Base-by-base conservation (phyloP, 2,113 vertebrate genomes). In the Acrocephalus kingi region DNA sequence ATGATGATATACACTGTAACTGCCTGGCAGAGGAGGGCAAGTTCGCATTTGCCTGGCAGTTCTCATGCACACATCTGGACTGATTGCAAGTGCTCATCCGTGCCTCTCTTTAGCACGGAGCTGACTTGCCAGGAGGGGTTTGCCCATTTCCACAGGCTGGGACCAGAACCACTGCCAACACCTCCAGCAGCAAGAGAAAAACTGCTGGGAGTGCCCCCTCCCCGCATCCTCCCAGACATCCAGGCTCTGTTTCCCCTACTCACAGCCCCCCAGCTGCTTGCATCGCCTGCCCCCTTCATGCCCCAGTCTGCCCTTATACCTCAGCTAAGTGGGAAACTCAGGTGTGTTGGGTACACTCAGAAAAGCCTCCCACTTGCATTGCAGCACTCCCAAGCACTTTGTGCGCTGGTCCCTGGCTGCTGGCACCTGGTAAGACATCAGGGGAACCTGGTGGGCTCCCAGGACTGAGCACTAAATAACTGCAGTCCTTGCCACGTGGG, bases 11-110 rank as follows among this genome's bases (percentile, higher is more conserved):
- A 25, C 48, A 9, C 39, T 30, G 51, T 58, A 88, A 77, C 82
- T 64, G 52, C 64, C 69, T 92, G 73, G 58, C 72, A 92, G 76
- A 91, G 45, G 72, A 93, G 85, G 93, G 61, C 96, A 94, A 90
- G 96, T 94, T 87, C 33, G 10, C 93, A 95, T 96, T 93, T 89
- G 96, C 78, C 90, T 93, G 69, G n/a, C 51, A 56, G 61, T 43
- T 92, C 73, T 95, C 85, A 76, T 73, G 90, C 56, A 63, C 45
- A n/a, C 55, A n/a, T 48, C 45, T 75, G 5, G 1, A 25, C 54
- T 1, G 10, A 94, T 27, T 45, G 18, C 72, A 56, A 88, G 25
- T 6, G 35, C 68, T 86, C 56, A 25, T 76, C 56, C 4, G 0
- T 69, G 51, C 61, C 51, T 68, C 76, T 6, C 1, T 35, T 76